Evolutionary conservation across 2,797 vertebrate genomes (phyloP), one percentile per base, ranked within the genome.

Genomic region (Protonibea diacanthus): DNA sequence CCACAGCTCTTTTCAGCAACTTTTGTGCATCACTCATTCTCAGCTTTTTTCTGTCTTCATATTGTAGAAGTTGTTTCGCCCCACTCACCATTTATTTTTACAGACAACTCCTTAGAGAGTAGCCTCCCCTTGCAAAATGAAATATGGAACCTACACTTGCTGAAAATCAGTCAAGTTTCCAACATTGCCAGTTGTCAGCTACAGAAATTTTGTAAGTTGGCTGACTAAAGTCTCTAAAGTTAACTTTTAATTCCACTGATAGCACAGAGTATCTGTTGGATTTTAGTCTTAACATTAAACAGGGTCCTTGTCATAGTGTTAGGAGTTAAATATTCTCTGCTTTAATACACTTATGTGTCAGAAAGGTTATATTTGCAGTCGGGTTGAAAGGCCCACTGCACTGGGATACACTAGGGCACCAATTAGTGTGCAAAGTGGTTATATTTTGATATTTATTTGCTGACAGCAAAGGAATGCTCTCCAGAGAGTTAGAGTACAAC

Each of bases 361-460:
- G 64, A 71, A 59, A 56, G n/a, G 45, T 48, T 49, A 38, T 40
- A 68, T 74, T 63, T 78, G 71, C 71, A 52, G 42, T 76, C 40
- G 57, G 61, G 74, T 14, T 2, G 66, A 83, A 74, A 76, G 58
- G 47, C 74, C 56, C 69, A 56, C 23, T 51, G 27, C 69, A 65
- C 48, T 45, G 56, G 60, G 55, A 69, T 59, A 6, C n/a, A 15
- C 65, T 5, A 15, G 45, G 61, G 65, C 62, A 77, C 74, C 55
- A 74, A 83, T 87, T 85, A 81, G 59, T 78, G 58, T 60, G 70
- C 48, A 64, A 72, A 77, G 72, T 71, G 49, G 42, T 75, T 52
- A 68, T 23, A 52, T 80, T 59, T 57, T 70, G 58, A 72, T 81
- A 49, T 78, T 81, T 59, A 64, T 71, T 69, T 69, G 25, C 76